Percentiles rank a stretch among this genome's conserved stretches.
These are phyloP conservation scores for Cartodere bifasciata DNA, from an alignment of 2,888 invertebrate genomes.

Conservation along the genomic window DNA sequence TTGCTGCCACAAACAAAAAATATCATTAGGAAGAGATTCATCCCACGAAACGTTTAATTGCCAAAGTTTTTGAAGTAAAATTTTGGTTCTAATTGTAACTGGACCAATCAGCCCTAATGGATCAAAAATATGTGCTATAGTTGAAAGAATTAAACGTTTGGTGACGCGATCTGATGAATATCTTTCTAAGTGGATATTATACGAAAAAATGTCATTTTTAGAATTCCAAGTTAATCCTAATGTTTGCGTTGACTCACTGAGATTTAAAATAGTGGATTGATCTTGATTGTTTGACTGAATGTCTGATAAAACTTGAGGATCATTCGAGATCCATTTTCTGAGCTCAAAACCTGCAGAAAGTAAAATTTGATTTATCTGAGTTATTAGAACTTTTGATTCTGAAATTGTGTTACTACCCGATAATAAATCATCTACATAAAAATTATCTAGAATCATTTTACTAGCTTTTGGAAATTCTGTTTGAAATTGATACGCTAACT, in stretches of 20 bases:
- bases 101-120: conserved; percentile 14
- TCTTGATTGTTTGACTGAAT: no score
- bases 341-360: conserved; percentile 4
- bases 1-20: not conserved
- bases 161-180: no score
- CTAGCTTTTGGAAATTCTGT: conserved; percentile 1
- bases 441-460: not conserved
- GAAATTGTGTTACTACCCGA: not conserved
- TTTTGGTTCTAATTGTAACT: conserved; percentile 12
- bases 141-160: conserved; percentile 14
- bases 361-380: conserved; percentile 5
- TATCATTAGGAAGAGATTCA: conserved; percentile 1
- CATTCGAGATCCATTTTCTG: conserved; percentile 7
- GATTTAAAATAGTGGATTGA: no score
- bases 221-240: conserved; percentile 5
- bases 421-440: conserved; percentile 5
- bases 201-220: conserved; percentile 1
- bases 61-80: conserved; percentile 14
- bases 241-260: no score
- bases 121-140: conserved; percentile 12
- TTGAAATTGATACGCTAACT: not conserved
- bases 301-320: no score
- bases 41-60: conserved; percentile 3
- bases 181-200: not conserved
- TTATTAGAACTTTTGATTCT: not conserved